Percentiles rank a stretch among this genome's conserved stretches.
Evolutionary conservation across 1,140 invertebrate genomes (phyloP).

Genomic region (Dendroctonus ponderosae): DNA sequence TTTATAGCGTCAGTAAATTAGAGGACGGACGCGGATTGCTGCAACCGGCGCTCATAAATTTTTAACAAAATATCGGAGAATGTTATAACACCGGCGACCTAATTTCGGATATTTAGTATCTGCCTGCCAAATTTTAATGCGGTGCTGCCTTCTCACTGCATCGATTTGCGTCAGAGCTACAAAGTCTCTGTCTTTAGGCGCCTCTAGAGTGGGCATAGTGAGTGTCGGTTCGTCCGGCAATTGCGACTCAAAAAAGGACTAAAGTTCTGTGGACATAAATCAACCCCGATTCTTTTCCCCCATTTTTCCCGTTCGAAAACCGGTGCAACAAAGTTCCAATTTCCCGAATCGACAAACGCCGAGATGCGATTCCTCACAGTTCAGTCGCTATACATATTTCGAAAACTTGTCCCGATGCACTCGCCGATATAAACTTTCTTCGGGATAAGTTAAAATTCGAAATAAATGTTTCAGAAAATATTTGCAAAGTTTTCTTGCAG

Average conservation of each 20-base stretch:
- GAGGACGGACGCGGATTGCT: background rate
- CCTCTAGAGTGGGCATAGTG: no score
- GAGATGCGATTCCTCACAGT: conserved; percentile 42
- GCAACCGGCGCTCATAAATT: conserved; percentile 6
- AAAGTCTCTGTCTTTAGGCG: no score
- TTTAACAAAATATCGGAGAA: conserved; percentile 5
- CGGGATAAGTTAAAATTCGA: conserved; percentile 35
- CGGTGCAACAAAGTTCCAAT: conserved; percentile 48
- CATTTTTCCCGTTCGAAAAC: conserved; percentile 32
- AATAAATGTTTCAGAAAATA: conserved; percentile 33
- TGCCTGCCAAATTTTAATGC: no score
- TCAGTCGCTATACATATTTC: background rate
- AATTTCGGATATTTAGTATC: background rate
- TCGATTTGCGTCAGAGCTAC: no score
- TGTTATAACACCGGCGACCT: background rate
- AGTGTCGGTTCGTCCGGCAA: no score
- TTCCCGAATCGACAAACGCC: conserved; percentile 47
- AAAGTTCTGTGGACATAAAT: conserved; percentile 43
- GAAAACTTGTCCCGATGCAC: conserved; percentile 6
- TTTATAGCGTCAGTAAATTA: conserved; percentile 10
- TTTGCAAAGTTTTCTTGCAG: conserved; percentile 18
- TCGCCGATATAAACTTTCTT: conserved; percentile 23
- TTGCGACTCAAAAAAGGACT: conserved; percentile 27
- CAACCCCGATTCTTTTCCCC: conserved; percentile 41
- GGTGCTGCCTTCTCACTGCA: no score